Conservation (phyloP, 2,113 vertebrate genomes). For the Oplegnathus fasciatus region DNA sequence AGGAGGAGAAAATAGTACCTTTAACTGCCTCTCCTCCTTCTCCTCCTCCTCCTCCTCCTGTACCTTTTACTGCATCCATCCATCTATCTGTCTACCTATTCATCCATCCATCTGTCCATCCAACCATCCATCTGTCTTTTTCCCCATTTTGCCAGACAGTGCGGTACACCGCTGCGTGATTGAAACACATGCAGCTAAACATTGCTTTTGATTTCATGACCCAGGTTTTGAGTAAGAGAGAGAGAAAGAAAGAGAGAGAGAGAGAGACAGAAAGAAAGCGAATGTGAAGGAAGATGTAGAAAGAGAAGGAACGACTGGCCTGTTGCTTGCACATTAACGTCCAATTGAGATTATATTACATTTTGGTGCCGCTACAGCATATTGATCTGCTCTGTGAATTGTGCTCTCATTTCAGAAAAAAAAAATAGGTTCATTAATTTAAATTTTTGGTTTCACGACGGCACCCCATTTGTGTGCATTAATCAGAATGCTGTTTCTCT, state of each 20-base stretch:
- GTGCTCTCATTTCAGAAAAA: too few species aligned
- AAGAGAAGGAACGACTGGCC: too few species aligned
- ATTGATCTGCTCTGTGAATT: too few species aligned
- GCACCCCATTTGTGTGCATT: too few species aligned
- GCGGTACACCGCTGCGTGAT: slow-evolving; percentile 44
- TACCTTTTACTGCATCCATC: slow-evolving; percentile 38
- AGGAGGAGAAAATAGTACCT: slow-evolving; percentile 58
- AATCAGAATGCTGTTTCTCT: too few species aligned
- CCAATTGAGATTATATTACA: too few species aligned
- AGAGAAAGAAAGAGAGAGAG: neutral
- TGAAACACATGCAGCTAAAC: slow-evolving; percentile 64
- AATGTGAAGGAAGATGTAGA: neutral
- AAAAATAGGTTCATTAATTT: too few species aligned
- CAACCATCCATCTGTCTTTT: slow-evolving; percentile 20
- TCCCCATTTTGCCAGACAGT: slow-evolving; percentile 39
- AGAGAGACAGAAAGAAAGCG: neutral
- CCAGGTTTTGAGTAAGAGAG: too few species aligned
- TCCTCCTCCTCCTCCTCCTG: slow-evolving; percentile 3
- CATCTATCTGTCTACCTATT: slow-evolving; percentile 15
- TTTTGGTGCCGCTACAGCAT: too few species aligned
- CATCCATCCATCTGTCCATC: slow-evolving; percentile 21
- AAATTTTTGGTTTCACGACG: too few species aligned
- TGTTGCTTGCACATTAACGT: too few species aligned
- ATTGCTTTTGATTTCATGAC: slow-evolving; percentile 42
- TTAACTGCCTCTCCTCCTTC: slow-evolving; percentile 29